Conservation (phyloP, 2,797 vertebrate genomes). For the Sus cebifrons region DNA sequence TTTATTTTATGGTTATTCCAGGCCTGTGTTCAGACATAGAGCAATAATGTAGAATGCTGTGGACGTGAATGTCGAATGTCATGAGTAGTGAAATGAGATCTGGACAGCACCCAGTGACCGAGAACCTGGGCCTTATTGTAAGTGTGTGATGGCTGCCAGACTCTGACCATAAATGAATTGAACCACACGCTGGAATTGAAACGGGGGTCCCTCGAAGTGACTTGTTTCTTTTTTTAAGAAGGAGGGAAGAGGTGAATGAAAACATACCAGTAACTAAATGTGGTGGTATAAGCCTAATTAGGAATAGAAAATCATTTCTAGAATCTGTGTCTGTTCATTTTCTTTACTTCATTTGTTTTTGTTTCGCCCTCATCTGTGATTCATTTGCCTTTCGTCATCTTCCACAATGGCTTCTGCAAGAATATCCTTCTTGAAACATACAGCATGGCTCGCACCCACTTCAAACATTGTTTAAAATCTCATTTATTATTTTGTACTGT, state of each 20-base stretch:
- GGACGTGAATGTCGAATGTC: background rate
- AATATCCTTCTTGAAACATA: conserved; percentile 64
- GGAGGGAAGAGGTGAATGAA: conserved; percentile 33
- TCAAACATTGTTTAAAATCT: conserved; percentile 84
- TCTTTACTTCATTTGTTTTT: conserved; percentile 81
- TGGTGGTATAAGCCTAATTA: conserved; percentile 70
- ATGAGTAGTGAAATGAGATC: background rate
- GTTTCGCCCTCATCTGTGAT: conserved; percentile 80
- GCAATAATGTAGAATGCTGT: background rate
- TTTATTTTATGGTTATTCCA: background rate
- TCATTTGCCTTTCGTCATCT: conserved; percentile 83
- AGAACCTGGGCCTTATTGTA: background rate
- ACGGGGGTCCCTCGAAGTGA: background rate
- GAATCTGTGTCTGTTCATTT: conserved; percentile 77
- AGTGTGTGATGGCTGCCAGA: background rate
- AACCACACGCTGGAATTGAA: background rate
- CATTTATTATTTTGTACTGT: conserved; percentile 79
- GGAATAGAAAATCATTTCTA: conserved; percentile 75
- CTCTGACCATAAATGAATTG: background rate
- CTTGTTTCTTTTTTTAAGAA: conserved; percentile 29
- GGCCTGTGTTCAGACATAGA: background rate
- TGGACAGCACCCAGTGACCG: background rate
- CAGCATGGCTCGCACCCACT: conserved; percentile 81
- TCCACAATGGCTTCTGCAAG: conserved; percentile 76
- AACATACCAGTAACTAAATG: conserved; percentile 48